Evolutionary conservation across 1,140 invertebrate genomes (phyloP).

Genomic region (Drosophila mauritiana): DNA sequence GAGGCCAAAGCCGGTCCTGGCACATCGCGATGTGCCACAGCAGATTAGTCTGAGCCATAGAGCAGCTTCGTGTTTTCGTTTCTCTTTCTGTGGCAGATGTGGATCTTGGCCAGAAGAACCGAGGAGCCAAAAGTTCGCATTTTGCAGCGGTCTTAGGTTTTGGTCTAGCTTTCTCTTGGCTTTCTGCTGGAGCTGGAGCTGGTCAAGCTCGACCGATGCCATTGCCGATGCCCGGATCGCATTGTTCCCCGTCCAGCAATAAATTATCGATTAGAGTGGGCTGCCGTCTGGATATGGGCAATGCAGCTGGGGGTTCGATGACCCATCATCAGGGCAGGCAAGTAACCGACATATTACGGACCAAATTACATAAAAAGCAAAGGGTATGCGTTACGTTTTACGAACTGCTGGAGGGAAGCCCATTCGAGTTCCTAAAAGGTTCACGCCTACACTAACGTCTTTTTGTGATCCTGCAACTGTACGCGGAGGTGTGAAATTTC

Average conservation of each 20-base stretch:
- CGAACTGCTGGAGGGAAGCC: constrained; percentile 11
- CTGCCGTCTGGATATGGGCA: constrained; percentile 33
- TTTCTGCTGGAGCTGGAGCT: not conserved
- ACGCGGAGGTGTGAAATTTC: constrained; percentile 66
- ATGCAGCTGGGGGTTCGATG: constrained; percentile 41
- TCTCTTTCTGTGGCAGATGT: constrained; percentile 52
- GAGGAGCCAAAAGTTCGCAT: constrained; percentile 26
- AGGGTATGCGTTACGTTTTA: constrained; percentile 56
- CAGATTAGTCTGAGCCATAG: constrained; percentile 68
- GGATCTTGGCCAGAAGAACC: constrained; percentile 37
- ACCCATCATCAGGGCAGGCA: constrained; percentile 7
- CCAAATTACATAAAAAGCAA: constrained; percentile 48
- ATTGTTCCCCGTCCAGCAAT: constrained; percentile 63
- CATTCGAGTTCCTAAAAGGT: constrained; percentile 48
- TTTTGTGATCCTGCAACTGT: constrained; percentile 42
- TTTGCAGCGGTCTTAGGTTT: constrained; percentile 19
- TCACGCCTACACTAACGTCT: constrained; percentile 46
- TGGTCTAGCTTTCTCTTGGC: constrained; percentile 6
- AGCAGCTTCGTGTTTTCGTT: constrained; percentile 45
- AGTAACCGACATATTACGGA: constrained; percentile 43
- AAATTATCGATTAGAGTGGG: constrained; percentile 76
- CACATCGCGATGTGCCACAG: constrained; percentile 50
- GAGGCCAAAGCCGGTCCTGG: constrained; percentile 37
- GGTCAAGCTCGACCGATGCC: constrained; percentile 42
- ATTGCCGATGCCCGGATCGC: constrained; percentile 44